Percentiles rank a stretch among this genome's conserved stretches.
Evolutionary conservation across 2,888 invertebrate species (phyloP).

Genomic region (Epinotia demarniana): DNA sequence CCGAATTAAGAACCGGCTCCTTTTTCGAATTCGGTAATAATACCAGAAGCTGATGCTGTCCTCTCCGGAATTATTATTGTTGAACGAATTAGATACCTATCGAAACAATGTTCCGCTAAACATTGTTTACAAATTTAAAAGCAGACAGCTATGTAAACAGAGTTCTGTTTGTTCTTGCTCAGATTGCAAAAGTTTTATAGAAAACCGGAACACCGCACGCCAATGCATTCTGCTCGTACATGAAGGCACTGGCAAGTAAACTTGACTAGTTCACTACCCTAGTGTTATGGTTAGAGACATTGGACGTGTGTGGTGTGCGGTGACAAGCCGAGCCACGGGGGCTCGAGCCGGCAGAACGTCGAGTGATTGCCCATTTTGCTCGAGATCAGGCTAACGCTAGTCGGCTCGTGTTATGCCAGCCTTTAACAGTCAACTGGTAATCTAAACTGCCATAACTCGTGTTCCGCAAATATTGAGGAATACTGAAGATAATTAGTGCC

Average conservation of each 20-base stretch:
- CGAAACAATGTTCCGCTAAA: background rate
- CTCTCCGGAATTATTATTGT: background rate
- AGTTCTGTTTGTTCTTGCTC: conserved; percentile 41
- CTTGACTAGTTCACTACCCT: conserved; percentile 19
- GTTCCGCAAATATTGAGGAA: conserved; percentile 1
- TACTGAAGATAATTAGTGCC: background rate
- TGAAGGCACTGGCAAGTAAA: conserved; percentile 31
- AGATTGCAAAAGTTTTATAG: conserved; percentile 53
- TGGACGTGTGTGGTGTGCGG: conserved; percentile 29
- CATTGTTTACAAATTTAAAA: conserved; percentile 31
- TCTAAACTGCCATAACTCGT: background rate
- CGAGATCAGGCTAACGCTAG: conserved; percentile 42
- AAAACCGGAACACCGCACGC: conserved; percentile 43
- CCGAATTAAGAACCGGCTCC: too few species aligned
- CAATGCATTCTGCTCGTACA: conserved; percentile 19
- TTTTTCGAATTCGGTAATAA: too few species aligned
- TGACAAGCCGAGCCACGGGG: conserved; percentile 28
- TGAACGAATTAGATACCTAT: conserved; percentile 9
- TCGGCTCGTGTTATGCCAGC: conserved; percentile 34
- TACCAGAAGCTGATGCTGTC: too few species aligned
- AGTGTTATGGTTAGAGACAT: conserved; percentile 24
- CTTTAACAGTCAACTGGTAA: conserved; percentile 17
- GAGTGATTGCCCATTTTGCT: conserved; percentile 56
- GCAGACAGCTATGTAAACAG: conserved; percentile 30
- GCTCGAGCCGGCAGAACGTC: conserved; percentile 48